Evolutionary conservation across 92 coral and sea anemone genomes (phyloP).

Genomic region (Palythoa caribaeorum): DNA sequence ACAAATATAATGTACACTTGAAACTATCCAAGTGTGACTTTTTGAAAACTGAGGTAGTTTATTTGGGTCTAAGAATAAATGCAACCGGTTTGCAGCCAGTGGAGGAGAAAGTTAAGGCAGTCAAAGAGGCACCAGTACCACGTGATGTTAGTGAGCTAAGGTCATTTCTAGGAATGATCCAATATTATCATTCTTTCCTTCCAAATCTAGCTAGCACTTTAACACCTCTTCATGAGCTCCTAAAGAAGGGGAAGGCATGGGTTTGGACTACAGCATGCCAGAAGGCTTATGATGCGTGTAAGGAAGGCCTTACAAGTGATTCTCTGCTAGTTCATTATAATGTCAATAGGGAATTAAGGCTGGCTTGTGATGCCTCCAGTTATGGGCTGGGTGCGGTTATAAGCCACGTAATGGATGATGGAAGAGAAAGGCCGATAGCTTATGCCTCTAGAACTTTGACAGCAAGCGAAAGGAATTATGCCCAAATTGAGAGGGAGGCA

Average conservation of each 20-base stretch:
- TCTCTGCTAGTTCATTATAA: neutral
- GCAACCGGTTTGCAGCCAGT: slow-evolving; percentile 73
- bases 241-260: slow-evolving; percentile 51
- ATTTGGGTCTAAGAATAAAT: slow-evolving; percentile 64
- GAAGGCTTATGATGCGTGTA: slow-evolving; percentile 10
- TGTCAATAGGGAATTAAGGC: neutral
- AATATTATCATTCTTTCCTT: slow-evolving; percentile 64
- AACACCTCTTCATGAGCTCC: slow-evolving; percentile 64
- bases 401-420: slow-evolving; percentile 3
- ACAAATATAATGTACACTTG: slow-evolving; percentile 37
- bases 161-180: slow-evolving; percentile 69
- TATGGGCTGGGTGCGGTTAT: slow-evolving; percentile 9
- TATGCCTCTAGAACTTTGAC: slow-evolving; percentile 19
- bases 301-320: slow-evolving; percentile 1
- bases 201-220: slow-evolving; percentile 62
- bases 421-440: slow-evolving; percentile 6
- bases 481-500: slow-evolving; percentile 53
- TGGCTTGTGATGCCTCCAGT: slow-evolving; percentile 14
- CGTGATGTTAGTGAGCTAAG: slow-evolving; percentile 64
- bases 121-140: slow-evolving; percentile 67
- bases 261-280: slow-evolving; percentile 53
- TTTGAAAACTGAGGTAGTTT: slow-evolving; percentile 67
- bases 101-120: slow-evolving; percentile 67
- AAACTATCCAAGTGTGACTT: slow-evolving; percentile 59
- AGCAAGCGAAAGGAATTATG: slow-evolving; percentile 54